Evolutionary conservation across 2,113 vertebrate species (phyloP), one percentile per base, ranked within the genome.

Genomic region (Phylloscopus trochiloides): DNA sequence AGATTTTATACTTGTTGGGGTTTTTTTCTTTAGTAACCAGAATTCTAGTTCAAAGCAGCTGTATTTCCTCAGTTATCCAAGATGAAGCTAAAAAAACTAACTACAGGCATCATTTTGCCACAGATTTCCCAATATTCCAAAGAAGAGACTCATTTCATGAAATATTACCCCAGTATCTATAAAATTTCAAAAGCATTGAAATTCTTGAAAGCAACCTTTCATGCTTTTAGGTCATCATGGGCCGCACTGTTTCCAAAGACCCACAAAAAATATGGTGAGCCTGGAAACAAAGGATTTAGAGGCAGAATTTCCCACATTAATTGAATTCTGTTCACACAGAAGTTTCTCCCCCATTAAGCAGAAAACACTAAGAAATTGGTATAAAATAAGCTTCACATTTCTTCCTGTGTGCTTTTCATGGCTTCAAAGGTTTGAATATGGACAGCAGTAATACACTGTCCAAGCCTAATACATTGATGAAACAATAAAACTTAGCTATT

Each of bases 1-100:
- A 22, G 6, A 8, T 36, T 70, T 47, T 32, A 12, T 67, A 54
- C 3, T 17, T 24, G 10, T 54, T 5, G 5, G 17, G 11, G 1
- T 0, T 12, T 59, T 50, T 54, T 34, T 34, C 34, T 34, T 17
- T 52, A 17, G 65, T n/a, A 59, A n/a, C 13, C 3, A 0, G 2
- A 58, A 68, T 65, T 65, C n/a, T 26, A 48, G 12, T 32, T 50
- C 51, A 48, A 79, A 86, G 19, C 31, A 52, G 10, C n/a, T 0
- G 0, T 57, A 45, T 79, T 88, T 83, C 62, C 62, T 73, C n/a
- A 61, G 26, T 59, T 79, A 68, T 36, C 15, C 43, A 34, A 8
- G 22, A 48, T 1, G 1, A 62, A 51, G n/a, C n/a, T 29, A 22
- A 79, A 88, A 89, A 92, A 54, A 32, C 7, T 42, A 43, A 54